A percentile compares a stretch with the other conserved stretches of the same genome.
Evolutionary conservation across 2,888 invertebrate species (phyloP).

Genomic region (Laspeyria flexula): DNA sequence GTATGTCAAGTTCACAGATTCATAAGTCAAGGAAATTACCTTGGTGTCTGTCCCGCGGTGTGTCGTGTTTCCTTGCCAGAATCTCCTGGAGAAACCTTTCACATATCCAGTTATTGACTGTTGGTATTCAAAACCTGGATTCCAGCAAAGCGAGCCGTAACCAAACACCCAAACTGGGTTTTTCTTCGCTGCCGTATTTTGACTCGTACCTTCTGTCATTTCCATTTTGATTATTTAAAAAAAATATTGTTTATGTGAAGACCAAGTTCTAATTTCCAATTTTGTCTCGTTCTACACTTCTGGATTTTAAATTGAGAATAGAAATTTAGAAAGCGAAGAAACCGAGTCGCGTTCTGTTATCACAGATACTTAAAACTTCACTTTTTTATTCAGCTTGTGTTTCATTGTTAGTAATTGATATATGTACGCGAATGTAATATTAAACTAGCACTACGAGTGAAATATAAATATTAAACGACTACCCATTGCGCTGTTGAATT

Average conservation of each 20-base stretch:
- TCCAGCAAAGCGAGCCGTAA: conserved; percentile 98
- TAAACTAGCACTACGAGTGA: conserved; percentile 56
- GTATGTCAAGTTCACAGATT: conserved; percentile 16
- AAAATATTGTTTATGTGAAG: conserved; percentile 26
- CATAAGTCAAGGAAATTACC: conserved; percentile 82
- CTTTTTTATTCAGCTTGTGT: conserved; percentile 68
- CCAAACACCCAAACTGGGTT: conserved; percentile 95
- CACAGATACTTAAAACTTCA: conserved; percentile 56
- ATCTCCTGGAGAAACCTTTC: conserved; percentile 92
- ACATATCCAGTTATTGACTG: conserved; percentile 93
- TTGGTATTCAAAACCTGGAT: conserved; percentile 95
- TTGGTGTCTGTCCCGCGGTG: conserved; percentile 91
- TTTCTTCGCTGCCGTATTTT: conserved; percentile 52
- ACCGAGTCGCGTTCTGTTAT: conserved; percentile 52
- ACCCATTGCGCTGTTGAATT: conserved; percentile 57
- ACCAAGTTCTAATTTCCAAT: conserved; percentile 20
- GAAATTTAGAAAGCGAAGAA: conserved; percentile 57
- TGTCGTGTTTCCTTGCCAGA: conserved; percentile 96
- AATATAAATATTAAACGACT: conserved; percentile 39
- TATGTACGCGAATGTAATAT: conserved; percentile 52
- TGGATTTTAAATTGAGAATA: conserved; percentile 47
- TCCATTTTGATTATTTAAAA: conserved; percentile 23
- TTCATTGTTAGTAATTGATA: conserved; percentile 66
- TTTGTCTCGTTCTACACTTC: conserved; percentile 35
- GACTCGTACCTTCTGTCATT: conserved; percentile 41